Percentiles rank a stretch among this genome's conserved stretches.
Evolutionary conservation across 2,888 invertebrate genomes (phyloP).

Genomic region (Eucera pruinosa): DNA sequence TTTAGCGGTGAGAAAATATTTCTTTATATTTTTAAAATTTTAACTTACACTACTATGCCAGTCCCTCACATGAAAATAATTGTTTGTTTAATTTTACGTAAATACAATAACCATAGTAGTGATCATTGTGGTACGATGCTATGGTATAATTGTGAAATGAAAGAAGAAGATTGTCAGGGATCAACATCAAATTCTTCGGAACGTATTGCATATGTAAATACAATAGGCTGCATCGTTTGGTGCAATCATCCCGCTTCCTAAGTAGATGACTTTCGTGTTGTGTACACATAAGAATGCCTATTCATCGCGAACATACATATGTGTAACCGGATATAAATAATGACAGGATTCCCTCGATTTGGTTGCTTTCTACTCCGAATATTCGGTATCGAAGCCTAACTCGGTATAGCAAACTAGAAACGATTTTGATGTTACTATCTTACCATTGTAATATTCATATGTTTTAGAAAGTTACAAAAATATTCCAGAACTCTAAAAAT

Average conservation of each 20-base stretch:
- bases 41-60: no score
- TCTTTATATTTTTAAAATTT: no score
- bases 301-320: background rate
- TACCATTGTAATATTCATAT: no score
- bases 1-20: no score
- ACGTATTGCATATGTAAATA: conserved; percentile 25
- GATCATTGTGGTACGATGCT: background rate
- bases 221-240: conserved; percentile 22
- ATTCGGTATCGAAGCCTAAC: background rate
- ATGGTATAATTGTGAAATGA: conserved; percentile 4
- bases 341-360: conserved; percentile 22
- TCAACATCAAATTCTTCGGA: conserved; percentile 19
- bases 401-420: background rate
- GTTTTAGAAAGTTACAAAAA: no score
- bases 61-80: background rate
- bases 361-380: conserved; percentile 56
- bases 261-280: conserved; percentile 24
- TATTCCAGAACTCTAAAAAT: no score
- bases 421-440: no score
- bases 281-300: conserved; percentile 13
- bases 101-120: background rate
- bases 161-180: conserved; percentile 1
- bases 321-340: conserved; percentile 26
- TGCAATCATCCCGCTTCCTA: conserved; percentile 47
- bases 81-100: no score